Evolutionary conservation across 2,797 vertebrate genomes (phyloP).

Genomic region (Otolemur crassicaudatus): DNA sequence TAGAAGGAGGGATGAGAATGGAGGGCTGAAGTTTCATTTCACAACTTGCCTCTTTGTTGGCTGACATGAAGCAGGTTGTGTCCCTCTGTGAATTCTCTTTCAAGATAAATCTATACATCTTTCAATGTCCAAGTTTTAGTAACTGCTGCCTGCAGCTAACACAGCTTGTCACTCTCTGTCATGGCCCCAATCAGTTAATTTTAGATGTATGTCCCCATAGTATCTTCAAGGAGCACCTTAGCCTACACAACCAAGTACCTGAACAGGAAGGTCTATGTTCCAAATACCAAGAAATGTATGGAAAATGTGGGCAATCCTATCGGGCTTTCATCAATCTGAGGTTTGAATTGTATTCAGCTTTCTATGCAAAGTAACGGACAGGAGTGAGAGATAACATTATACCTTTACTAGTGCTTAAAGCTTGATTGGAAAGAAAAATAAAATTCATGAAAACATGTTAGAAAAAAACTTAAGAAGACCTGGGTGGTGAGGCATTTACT

Average conservation of each 20-base stretch:
- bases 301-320: neutral
- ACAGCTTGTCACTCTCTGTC: neutral
- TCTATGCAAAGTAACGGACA: neutral
- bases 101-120: neutral
- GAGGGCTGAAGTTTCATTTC: neutral
- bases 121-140: neutral
- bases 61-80: neutral
- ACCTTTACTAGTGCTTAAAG: neutral
- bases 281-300: neutral
- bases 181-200: neutral
- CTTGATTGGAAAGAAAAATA: conserved; percentile 13
- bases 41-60: neutral
- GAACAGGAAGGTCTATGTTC: neutral
- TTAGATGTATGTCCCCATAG: neutral
- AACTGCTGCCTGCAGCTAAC: neutral
- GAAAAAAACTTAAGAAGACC: neutral
- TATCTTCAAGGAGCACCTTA: neutral
- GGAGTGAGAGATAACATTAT: neutral
- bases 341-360: neutral
- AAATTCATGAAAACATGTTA: neutral
- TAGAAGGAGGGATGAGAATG: neutral
- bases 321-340: neutral
- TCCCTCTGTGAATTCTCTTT: neutral
- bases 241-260: neutral
- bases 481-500: neutral